phyloP scores from a whole-genome alignment of 1,140 invertebrate species.

The Microplitis mediator region DNA sequence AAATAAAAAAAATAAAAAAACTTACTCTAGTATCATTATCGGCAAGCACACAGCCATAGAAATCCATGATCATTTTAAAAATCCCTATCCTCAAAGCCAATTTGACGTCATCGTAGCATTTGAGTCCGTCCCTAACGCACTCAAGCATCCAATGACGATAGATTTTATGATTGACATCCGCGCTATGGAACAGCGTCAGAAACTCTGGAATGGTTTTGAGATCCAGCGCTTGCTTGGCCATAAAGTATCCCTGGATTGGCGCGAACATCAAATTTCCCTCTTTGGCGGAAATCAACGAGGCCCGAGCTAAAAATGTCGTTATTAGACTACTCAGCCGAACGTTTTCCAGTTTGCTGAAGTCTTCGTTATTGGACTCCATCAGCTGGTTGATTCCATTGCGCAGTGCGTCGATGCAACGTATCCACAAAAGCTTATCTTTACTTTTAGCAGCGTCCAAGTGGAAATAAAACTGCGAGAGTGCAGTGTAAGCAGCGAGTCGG shows the following conservation, averaged over 20 bases:
- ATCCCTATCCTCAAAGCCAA: slow-evolving; percentile 65
- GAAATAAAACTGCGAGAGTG: slow-evolving; percentile 70
- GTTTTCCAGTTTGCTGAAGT: slow-evolving; percentile 46
- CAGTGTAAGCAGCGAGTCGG: slow-evolving; percentile 69
- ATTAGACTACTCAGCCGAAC: slow-evolving; percentile 70
- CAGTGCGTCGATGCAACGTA: slow-evolving; percentile 61
- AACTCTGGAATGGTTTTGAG: slow-evolving; percentile 78
- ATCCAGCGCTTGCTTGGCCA: slow-evolving; percentile 72
- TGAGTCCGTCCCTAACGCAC: slow-evolving; percentile 71
- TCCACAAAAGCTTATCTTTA: slow-evolving; percentile 61
- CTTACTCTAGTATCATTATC: slow-evolving; percentile 62
- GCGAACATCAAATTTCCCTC: slow-evolving; percentile 73
- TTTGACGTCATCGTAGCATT: slow-evolving; percentile 64
- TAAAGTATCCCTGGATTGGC: slow-evolving; percentile 72
- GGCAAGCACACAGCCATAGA: slow-evolving; percentile 57
- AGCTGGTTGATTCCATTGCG: slow-evolving; percentile 56
- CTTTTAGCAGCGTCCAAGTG: slow-evolving; percentile 72
- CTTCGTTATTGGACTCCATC: slow-evolving; percentile 18
- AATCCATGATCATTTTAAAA: slow-evolving; percentile 67
- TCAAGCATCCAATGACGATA: slow-evolving; percentile 74
- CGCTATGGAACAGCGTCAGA: slow-evolving; percentile 73
- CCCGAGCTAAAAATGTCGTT: slow-evolving; percentile 72
- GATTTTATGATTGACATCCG: slow-evolving; percentile 66
- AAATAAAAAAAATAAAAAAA: slow-evolving; percentile 9
- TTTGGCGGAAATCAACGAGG: slow-evolving; percentile 68